Evolutionary conservation across 2,888 invertebrate species (phyloP).

Genomic region (Caenorhabditis plicata): DNA sequence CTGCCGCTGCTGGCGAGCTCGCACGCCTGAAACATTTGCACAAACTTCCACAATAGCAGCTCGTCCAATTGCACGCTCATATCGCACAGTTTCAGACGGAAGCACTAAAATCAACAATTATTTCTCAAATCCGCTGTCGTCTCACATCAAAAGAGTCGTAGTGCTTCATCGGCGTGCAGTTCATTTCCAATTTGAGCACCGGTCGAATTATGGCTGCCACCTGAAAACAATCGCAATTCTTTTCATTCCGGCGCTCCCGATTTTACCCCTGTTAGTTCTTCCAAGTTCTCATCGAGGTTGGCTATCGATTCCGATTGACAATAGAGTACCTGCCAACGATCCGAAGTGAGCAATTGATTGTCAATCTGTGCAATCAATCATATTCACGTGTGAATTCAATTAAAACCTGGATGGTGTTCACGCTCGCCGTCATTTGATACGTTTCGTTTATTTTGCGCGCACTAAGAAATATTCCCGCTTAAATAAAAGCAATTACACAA

Average conservation of each 20-base stretch:
- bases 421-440: slow-evolving; percentile 73
- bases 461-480: slow-evolving; percentile 73
- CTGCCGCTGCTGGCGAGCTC: too few species aligned
- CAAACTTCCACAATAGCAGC: slow-evolving; percentile 76
- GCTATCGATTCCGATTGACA: slow-evolving; percentile 70
- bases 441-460: slow-evolving; percentile 79
- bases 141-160: slow-evolving; percentile 80
- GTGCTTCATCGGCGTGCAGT: slow-evolving; percentile 76
- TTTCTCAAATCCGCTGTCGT: background rate
- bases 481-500: too few species aligned
- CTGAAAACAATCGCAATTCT: too few species aligned
- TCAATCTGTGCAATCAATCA: slow-evolving; percentile 74
- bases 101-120: slow-evolving; percentile 71
- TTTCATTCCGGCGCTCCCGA: too few species aligned
- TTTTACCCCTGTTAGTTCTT: slow-evolving; percentile 31
- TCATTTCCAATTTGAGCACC: slow-evolving; percentile 79
- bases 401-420: slow-evolving; percentile 77
- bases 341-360: slow-evolving; percentile 83
- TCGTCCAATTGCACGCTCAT: slow-evolving; percentile 87
- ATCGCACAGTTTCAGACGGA: slow-evolving; percentile 80
- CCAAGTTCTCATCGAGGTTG: slow-evolving; percentile 63
- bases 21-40: slow-evolving; percentile 66
- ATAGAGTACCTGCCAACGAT: slow-evolving; percentile 82
- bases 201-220: slow-evolving; percentile 67
- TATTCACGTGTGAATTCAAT: background rate